These are phyloP conservation scores for Sciaenops ocellatus DNA, from an alignment of 2,797 vertebrate species.

Conservation along the genomic window DNA sequence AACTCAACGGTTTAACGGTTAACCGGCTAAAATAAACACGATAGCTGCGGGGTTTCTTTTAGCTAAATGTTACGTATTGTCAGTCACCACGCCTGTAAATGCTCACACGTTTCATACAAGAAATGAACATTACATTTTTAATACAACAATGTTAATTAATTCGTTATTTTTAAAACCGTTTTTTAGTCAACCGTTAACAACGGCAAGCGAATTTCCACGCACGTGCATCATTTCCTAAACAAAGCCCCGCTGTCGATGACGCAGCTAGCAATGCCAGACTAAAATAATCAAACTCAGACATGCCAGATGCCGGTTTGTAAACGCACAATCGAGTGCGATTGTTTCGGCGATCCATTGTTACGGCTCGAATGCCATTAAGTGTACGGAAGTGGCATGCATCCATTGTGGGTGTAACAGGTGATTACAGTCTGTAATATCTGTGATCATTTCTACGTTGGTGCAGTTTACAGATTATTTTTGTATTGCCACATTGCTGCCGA, in stretches of 20 bases:
- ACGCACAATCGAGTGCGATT: background rate
- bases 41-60: background rate
- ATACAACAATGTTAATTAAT: background rate
- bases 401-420: conserved; percentile 74
- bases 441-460: conserved; percentile 44
- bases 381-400: conserved; percentile 85
- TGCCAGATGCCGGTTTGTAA: fast-evolving
- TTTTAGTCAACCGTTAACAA: background rate
- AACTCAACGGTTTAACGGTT: background rate
- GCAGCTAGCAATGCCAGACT: conserved; percentile 57
- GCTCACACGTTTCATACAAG: background rate
- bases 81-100: background rate
- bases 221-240: conserved; percentile 63
- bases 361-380: conserved; percentile 64
- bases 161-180: background rate
- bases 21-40: background rate
- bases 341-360: conserved; percentile 56
- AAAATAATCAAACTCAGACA: conserved; percentile 66
- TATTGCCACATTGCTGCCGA: conserved; percentile 27
- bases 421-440: conserved; percentile 34
- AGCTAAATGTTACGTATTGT: background rate
- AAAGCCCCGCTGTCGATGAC: conserved; percentile 66
- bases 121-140: background rate
- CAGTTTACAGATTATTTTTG: conserved; percentile 63
- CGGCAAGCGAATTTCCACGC: background rate